Evolutionary conservation across 2,888 invertebrate species (phyloP), one percentile per base, ranked within the genome.

Genomic region (Acanthosoma haemorrhoidale): DNA sequence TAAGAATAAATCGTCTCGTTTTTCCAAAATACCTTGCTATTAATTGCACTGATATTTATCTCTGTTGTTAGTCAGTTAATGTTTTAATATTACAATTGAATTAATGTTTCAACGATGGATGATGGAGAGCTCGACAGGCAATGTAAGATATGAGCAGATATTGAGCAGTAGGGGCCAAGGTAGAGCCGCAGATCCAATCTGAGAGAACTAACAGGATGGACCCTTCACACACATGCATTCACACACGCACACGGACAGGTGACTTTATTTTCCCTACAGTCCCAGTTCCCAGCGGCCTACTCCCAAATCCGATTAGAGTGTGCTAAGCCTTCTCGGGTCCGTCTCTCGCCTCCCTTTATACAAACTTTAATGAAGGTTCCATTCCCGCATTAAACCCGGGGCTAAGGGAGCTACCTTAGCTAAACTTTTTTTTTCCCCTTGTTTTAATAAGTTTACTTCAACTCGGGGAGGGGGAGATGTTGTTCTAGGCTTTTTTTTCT

Each of bases 351-450:
- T 57, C 41, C 64, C 64, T 57, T 67, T 67, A 34, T 57, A 51
- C 51, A 51, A 67, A 67, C 67, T 67, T 67, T 67, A 67, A 67
- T 57, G 51, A 67, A 43, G 51, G 32, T 31, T 16, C 57, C 34
- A 32, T 11, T 43, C 67, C 18, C 1, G 34, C 36, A 15, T 34
- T 32, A 29, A 21, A 51, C 41, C 16, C 67, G 18, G n/a, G 43
- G 34, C 29, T 64, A 39, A 64, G 41, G 41, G 41, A 29, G 6
- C 38, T 16, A 64, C 61, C 36, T 5, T 13, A n/a, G 8, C 13
- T 21, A 51, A 51, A 51, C 51, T 51, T 51, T 51, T 32, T 32
- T 51, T 51, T 25, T 51, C 29, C 51, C 29, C 29, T 51, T 32
- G 4, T 51, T 51, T 25, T 51, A 25, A 25, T 51, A 51, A 51